Evolutionary conservation across 1,140 invertebrate species (phyloP).

Genomic region (Drosophila azteca): DNA sequence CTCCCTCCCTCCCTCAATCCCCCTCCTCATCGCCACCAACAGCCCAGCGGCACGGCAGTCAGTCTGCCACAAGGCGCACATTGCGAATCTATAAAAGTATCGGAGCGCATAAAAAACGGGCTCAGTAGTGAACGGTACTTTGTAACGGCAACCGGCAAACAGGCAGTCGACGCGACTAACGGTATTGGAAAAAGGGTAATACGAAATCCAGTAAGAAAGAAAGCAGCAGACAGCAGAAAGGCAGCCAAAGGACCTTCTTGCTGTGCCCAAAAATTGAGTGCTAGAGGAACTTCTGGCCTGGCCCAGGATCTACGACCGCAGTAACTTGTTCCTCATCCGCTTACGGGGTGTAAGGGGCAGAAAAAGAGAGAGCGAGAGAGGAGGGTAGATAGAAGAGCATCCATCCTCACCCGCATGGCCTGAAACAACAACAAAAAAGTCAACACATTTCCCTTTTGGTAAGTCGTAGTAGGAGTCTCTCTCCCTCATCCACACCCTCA

Average conservation of each 20-base stretch:
- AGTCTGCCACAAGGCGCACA: slow-evolving; percentile 47
- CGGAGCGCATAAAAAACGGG: slow-evolving; percentile 82
- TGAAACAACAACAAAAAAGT: slow-evolving; percentile 11
- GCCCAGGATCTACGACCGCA: slow-evolving; percentile 22
- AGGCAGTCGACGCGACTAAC: slow-evolving; percentile 36
- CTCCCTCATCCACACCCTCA: neutral
- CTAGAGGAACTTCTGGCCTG: slow-evolving; percentile 19
- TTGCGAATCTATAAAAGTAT: slow-evolving; percentile 83
- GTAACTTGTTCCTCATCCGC: slow-evolving; percentile 34
- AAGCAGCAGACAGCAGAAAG: neutral
- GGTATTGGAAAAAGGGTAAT: slow-evolving; percentile 38
- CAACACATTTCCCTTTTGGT: slow-evolving; percentile 36
- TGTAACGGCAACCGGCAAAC: slow-evolving; percentile 57
- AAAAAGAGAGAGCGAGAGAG: slow-evolving; percentile 17
- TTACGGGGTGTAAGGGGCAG: slow-evolving; percentile 12
- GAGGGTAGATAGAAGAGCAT: slow-evolving; percentile 2
- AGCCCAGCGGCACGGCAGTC: slow-evolving; percentile 7
- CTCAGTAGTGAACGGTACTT: slow-evolving; percentile 83
- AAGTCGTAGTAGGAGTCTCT: slow-evolving; percentile 19
- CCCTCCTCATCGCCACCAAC: no score
- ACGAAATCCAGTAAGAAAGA: slow-evolving; percentile 16
- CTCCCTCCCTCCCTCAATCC: neutral
- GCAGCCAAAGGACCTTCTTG: neutral
- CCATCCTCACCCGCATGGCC: slow-evolving; percentile 12
- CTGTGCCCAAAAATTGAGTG: slow-evolving; percentile 26